Evolutionary conservation across 2,797 vertebrate genomes (phyloP).

Genomic region (Anguilla anguilla): DNA sequence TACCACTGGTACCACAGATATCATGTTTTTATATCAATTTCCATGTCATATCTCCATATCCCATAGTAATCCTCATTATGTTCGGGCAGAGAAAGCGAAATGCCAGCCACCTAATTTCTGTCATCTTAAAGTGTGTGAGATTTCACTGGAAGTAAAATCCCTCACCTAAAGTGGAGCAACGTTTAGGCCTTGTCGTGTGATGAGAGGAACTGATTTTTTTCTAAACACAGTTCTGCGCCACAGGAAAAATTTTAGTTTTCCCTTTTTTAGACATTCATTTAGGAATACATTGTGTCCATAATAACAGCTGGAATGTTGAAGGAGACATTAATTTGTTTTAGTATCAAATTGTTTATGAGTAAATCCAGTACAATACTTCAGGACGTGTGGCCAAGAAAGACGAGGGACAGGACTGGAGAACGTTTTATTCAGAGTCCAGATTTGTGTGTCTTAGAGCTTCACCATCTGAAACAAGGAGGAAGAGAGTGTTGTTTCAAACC

Average conservation of each 20-base stretch:
- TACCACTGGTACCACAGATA: neutral
- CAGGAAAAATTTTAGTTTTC: neutral
- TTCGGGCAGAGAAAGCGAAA: neutral
- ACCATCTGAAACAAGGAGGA: neutral
- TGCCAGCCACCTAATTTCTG: neutral
- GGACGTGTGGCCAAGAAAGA: neutral
- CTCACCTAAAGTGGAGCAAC: neutral
- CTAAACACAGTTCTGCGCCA: neutral
- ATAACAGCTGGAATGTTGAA: neutral
- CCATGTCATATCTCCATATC: slow-evolving; percentile 14
- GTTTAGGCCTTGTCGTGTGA: neutral
- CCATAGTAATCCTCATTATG: neutral
- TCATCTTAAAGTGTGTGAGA: neutral
- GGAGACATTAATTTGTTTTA: neutral
- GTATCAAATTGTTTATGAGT: neutral
- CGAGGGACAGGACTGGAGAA: neutral
- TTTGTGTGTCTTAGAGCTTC: neutral
- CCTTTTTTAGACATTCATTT: neutral
- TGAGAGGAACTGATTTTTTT: neutral
- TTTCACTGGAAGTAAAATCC: neutral
- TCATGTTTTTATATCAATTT: slow-evolving; percentile 13
- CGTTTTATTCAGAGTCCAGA: neutral
- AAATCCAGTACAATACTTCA: neutral
- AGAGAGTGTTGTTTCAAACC: neutral
- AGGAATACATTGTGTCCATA: neutral